phyloP scores from a whole-genome alignment of 2,888 invertebrate species.

The Anthrax anthrax region DNA sequence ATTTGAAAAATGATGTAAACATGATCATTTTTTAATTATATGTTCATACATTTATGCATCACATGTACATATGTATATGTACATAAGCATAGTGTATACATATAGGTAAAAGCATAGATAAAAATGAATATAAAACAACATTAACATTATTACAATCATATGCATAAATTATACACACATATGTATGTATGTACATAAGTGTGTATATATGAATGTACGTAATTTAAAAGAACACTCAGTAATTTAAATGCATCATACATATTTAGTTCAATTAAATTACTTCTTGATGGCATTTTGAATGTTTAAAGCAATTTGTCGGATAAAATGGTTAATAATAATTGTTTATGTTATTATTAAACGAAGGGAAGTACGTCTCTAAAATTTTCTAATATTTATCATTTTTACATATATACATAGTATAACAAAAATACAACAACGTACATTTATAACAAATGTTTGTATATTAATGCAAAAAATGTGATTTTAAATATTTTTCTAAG shows the following conservation, averaged over 20 bases:
- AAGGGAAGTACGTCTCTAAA: not conserved
- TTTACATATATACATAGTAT: too few relatives aligned
- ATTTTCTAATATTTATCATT: too few relatives aligned
- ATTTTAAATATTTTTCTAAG: too few relatives aligned
- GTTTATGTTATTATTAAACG: not conserved
- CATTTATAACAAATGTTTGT: too few relatives aligned
- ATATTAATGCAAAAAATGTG: too few relatives aligned
- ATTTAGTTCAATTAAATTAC: not conserved
- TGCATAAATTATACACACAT: not conserved
- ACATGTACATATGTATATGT: not conserved
- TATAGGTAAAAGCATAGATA: too few relatives aligned
- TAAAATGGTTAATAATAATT: not conserved
- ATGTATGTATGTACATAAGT: not conserved
- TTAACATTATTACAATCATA: too few relatives aligned
- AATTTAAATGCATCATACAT: too few relatives aligned
- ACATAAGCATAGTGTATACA: not conserved
- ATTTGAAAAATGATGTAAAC: not conserved
- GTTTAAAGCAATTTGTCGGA: not conserved
- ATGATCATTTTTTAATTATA: not conserved
- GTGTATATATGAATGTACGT: not conserved
- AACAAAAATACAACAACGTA: too few relatives aligned
- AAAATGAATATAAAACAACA: too few relatives aligned
- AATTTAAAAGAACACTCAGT: too few relatives aligned
- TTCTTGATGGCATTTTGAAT: not conserved
- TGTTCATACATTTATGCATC: not conserved